A percentile compares a stretch with the other conserved stretches of the same genome.
Evolutionary conservation across 2,797 vertebrate genomes (phyloP).

Genomic region (Chaetodon trifasciatus): DNA sequence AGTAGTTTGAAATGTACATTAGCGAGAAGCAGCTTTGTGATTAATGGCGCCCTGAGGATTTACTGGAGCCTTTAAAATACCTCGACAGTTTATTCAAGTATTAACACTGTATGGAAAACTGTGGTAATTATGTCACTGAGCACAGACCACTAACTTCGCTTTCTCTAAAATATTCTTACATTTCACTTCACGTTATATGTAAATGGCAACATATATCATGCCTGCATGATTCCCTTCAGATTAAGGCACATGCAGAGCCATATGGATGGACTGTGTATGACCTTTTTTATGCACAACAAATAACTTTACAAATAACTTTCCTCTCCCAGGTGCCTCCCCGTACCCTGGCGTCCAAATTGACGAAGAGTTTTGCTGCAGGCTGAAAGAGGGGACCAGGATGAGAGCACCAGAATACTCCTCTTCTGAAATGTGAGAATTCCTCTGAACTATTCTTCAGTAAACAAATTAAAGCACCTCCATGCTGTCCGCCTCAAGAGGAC

Average conservation of each 20-base stretch:
- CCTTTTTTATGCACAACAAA: constrained; percentile 14
- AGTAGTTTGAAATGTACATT: background rate
- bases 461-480: background rate
- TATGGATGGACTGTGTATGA: background rate
- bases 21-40: background rate
- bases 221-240: background rate
- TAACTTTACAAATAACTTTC: constrained; percentile 20
- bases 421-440: constrained; percentile 91
- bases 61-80: constrained; percentile 2
- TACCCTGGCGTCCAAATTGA: constrained; percentile 96
- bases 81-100: background rate
- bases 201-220: background rate
- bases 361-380: constrained; percentile 93
- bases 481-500: background rate
- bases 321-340: constrained; percentile 90
- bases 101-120: background rate
- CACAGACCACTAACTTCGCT: background rate
- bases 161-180: background rate
- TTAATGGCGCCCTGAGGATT: background rate
- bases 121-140: background rate
- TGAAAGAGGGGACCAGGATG: constrained; percentile 97
- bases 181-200: background rate
- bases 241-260: background rate
- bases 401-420: constrained; percentile 93
- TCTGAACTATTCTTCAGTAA: background rate